Evolutionary conservation across 2,797 vertebrate species (phyloP).

Genomic region (Florisuga fusca): DNA sequence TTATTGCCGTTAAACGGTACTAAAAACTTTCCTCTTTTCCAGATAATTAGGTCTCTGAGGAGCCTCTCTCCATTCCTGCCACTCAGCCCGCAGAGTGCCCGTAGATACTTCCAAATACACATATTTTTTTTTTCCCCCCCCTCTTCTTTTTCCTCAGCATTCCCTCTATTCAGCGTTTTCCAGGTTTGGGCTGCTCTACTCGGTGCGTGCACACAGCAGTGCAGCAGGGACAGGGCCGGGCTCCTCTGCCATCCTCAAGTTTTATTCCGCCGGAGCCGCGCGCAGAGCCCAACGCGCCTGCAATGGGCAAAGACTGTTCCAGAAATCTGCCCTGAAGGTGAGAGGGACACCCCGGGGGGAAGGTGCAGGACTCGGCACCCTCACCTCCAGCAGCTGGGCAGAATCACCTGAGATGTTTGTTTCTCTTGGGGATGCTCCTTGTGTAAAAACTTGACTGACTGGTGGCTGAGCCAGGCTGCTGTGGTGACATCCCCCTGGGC

Average conservation of each 20-base stretch:
- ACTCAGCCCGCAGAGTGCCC: not conserved
- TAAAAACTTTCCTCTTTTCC: fast-evolving
- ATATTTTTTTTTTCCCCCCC: no score
- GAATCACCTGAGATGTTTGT: not conserved
- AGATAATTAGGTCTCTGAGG: no score
- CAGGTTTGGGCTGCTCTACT: constrained; percentile 83
- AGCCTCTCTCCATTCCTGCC: not conserved
- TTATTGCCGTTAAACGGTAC: not conserved
- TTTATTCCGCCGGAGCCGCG: constrained; percentile 83
- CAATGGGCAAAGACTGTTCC: constrained; percentile 77
- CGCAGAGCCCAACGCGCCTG: constrained; percentile 77
- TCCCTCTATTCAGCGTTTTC: constrained; percentile 77
- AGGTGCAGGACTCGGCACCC: not conserved
- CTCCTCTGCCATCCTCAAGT: constrained; percentile 84
- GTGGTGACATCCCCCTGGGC: not conserved
- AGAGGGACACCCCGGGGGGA: not conserved
- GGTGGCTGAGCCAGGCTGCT: not conserved
- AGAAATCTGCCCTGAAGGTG: constrained; percentile 83
- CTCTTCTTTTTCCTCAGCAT: constrained; percentile 54
- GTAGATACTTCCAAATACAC: not conserved
- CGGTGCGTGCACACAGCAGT: constrained; percentile 79
- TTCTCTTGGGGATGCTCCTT: not conserved
- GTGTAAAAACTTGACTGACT: not conserved
- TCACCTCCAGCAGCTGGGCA: not conserved
- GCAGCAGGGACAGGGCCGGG: constrained; percentile 76